Conservation (phyloP, 2,888 invertebrate species). For the Pachydiplax longipennis region DNA sequence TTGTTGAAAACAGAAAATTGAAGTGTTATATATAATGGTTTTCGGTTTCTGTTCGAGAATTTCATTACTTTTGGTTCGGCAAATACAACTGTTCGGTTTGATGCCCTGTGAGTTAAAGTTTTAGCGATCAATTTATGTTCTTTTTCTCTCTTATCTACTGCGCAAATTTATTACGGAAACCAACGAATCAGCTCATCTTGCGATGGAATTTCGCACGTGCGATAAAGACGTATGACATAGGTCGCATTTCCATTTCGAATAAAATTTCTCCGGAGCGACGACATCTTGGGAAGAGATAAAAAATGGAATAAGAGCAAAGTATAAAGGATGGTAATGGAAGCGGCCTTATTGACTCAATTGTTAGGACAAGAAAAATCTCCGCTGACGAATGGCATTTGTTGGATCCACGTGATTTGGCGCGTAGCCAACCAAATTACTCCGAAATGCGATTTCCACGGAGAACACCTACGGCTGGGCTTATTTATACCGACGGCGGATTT, state of each 20-base stretch:
- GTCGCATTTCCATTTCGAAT: not conserved
- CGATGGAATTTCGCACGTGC: too few relatives aligned
- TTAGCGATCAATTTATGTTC: too few relatives aligned
- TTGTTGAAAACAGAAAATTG: too few relatives aligned
- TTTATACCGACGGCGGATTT: conserved; percentile 30
- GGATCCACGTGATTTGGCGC: conserved; percentile 20
- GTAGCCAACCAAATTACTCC: conserved; percentile 25
- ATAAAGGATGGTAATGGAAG: not conserved
- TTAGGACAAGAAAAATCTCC: conserved; percentile 21
- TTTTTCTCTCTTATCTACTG: too few relatives aligned
- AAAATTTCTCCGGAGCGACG: not conserved
- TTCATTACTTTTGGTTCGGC: too few relatives aligned
- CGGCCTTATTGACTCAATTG: conserved; percentile 34
- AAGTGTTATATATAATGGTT: too few relatives aligned
- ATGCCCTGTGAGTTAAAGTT: too few relatives aligned
- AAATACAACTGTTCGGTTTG: too few relatives aligned
- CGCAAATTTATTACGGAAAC: too few relatives aligned
- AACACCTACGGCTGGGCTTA: conserved; percentile 22
- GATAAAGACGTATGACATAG: not conserved
- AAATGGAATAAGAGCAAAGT: not conserved
- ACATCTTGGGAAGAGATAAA: not conserved
- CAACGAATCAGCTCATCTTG: not conserved
- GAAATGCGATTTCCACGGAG: conserved; percentile 32
- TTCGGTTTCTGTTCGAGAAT: too few relatives aligned
- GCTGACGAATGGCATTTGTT: conserved; percentile 41